Evolutionary conservation across 1,140 invertebrate species (phyloP).

Genomic region (Microplitis mediator): DNA sequence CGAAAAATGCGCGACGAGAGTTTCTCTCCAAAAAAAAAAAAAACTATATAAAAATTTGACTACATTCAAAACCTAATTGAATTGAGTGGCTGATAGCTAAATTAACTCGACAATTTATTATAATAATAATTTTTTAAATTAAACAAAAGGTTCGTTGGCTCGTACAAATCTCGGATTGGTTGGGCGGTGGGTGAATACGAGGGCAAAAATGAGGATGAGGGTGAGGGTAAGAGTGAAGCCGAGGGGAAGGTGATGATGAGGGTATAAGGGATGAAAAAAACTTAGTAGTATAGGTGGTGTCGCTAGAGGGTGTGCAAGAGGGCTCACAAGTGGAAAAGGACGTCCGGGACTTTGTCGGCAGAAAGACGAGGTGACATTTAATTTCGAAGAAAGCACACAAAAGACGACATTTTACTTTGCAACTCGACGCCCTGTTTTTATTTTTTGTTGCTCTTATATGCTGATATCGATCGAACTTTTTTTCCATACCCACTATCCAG

Average conservation of each 20-base stretch:
- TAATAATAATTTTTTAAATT: conserved; percentile 14
- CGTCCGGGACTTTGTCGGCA: conserved; percentile 23
- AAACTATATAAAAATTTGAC: too few species aligned
- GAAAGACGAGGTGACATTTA: conserved; percentile 41
- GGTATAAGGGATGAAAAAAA: background rate
- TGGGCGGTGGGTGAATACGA: background rate
- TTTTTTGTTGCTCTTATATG: conserved; percentile 18
- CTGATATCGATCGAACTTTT: background rate
- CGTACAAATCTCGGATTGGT: background rate
- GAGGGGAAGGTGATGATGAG: background rate
- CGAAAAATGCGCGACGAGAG: too few species aligned
- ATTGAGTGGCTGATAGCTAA: too few species aligned
- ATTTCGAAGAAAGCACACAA: conserved; percentile 49
- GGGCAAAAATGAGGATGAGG: too few species aligned
- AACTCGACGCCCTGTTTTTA: conserved; percentile 43
- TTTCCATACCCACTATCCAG: too few species aligned
- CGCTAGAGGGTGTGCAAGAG: conserved; percentile 4
- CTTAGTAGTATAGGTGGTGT: background rate
- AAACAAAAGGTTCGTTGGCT: background rate
- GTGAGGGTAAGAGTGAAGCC: conserved; percentile 2
- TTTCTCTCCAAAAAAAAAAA: too few species aligned
- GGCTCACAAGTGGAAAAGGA: conserved; percentile 24
- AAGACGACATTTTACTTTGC: conserved; percentile 49
- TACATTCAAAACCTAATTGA: too few species aligned
- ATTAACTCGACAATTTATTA: too few species aligned